Evolutionary conservation across 2,113 vertebrate genomes (phyloP).

Genomic region (Hymenochirus boettgeri): DNA sequence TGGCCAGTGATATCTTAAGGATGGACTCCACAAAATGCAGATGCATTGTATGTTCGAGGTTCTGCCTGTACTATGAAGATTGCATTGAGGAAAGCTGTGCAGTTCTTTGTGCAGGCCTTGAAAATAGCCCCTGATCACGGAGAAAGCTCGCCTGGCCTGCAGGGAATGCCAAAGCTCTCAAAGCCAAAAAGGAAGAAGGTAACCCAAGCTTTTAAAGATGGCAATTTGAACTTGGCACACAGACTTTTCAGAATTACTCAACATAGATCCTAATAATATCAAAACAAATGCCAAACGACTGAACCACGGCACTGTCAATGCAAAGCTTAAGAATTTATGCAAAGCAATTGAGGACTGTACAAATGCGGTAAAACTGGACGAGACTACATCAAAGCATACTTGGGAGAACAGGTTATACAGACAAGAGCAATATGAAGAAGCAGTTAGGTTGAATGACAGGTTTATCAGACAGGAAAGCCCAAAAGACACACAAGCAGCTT

Average conservation of each 20-base stretch:
- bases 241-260: conserved; percentile 89
- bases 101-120: too few species aligned
- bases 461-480: conserved; percentile 97
- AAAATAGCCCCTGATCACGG: too few species aligned
- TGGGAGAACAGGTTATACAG: too few species aligned
- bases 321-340: too few species aligned
- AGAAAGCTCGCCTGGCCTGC: conserved; percentile 91
- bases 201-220: conserved; percentile 98
- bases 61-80: conserved; percentile 98
- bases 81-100: conserved; percentile 95
- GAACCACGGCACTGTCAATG: conserved; percentile 93
- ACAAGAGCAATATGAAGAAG: too few species aligned
- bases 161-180: conserved; percentile 87
- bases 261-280: too few species aligned
- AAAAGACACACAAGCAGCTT: conserved; percentile 95
- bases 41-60: conserved; percentile 93
- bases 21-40: too few species aligned
- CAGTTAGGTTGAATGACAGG: too few species aligned
- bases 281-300: conserved; percentile 94
- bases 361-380: too few species aligned
- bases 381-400: conserved; percentile 94
- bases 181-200: too few species aligned
- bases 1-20: conserved; percentile 94
- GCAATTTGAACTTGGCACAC: conserved; percentile 84
- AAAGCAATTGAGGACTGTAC: too few species aligned